Conservation (phyloP, 1,140 invertebrate genomes). For the Papilio polyxenes region DNA sequence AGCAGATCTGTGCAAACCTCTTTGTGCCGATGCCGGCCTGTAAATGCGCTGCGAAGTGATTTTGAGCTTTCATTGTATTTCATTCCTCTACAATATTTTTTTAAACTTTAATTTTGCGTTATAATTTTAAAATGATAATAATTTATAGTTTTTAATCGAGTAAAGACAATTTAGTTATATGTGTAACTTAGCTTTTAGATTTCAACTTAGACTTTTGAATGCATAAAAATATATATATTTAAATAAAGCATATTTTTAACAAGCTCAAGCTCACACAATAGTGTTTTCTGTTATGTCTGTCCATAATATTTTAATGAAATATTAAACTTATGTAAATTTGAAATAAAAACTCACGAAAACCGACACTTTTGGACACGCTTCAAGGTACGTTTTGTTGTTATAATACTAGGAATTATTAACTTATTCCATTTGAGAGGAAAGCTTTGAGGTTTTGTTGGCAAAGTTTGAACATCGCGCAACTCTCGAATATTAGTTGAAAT, state of each 20-base stretch:
- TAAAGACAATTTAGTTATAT: neutral
- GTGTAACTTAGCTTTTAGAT: neutral
- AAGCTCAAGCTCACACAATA: too few relatives aligned
- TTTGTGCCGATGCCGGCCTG: neutral
- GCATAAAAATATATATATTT: too few relatives aligned
- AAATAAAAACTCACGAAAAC: neutral
- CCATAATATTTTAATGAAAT: neutral
- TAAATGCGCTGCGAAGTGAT: slow-evolving; percentile 1
- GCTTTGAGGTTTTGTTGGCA: slow-evolving; percentile 19
- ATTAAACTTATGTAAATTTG: slow-evolving; percentile 6
- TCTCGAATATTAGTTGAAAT: slow-evolving; percentile 24
- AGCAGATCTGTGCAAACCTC: slow-evolving; percentile 14
- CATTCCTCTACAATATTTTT: neutral
- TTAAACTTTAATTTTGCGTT: neutral
- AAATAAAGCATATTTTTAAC: too few relatives aligned
- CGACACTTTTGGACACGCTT: neutral
- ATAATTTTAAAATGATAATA: neutral
- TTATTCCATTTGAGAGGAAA: slow-evolving; percentile 26
- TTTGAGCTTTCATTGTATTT: neutral
- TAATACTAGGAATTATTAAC: slow-evolving; percentile 3
- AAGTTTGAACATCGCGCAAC: slow-evolving; percentile 7
- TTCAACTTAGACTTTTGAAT: too few relatives aligned
- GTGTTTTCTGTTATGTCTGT: too few relatives aligned
- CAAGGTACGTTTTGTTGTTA: neutral
- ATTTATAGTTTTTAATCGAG: too few relatives aligned